A percentile compares a stretch with the other conserved stretches of the same genome.
phyloP scores from a whole-genome alignment of 2,888 invertebrate species.

The Acrocera orbiculus region DNA sequence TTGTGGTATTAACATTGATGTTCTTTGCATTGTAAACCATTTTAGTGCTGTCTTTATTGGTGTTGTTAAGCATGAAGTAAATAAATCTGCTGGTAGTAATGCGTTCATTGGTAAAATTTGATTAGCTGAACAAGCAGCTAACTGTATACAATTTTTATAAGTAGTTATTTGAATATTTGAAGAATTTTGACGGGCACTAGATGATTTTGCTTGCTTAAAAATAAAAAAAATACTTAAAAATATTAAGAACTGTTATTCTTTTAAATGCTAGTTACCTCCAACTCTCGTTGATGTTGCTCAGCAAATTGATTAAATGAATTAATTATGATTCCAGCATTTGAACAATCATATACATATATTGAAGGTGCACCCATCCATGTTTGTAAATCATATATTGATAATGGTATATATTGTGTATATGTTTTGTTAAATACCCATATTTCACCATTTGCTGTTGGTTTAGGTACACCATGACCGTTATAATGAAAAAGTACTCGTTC shows the following conservation, averaged over 20 bases:
- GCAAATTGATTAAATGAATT: conserved; percentile 81
- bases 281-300: conserved; percentile 74
- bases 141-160: conserved; percentile 83
- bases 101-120: conserved; percentile 94
- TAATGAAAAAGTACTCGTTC: conserved; percentile 98
- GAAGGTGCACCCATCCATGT: conserved; percentile 99
- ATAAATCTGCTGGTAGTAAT: conserved; percentile 90
- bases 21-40: conserved; percentile 79
- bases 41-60: conserved; percentile 91
- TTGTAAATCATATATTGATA: conserved; percentile 96
- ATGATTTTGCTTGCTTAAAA: conserved; percentile 2
- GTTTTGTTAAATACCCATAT: conserved; percentile 99
- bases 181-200: conserved; percentile 6
- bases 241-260: too few species aligned
- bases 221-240: background rate
- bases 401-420: conserved; percentile 97
- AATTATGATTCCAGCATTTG: conserved; percentile 92
- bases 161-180: conserved; percentile 30
- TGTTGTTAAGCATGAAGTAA: conserved; percentile 95
- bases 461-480: conserved; percentile 98
- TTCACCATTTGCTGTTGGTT: conserved; percentile 94
- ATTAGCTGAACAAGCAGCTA: conserved; percentile 88
- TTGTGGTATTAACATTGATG: conserved; percentile 61
- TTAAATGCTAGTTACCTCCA: too few species aligned
- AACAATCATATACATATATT: conserved; percentile 98